Percentiles rank a stretch among this genome's conserved stretches.
Evolutionary conservation across 2,113 vertebrate genomes (phyloP).

Genomic region (Pan troglodytes): NHGRI_mPanTro3-v2.1_pri NC_072402.2:90950001-90950500

Average conservation of each 20-base stretch:
- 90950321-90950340: not conserved
- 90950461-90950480: not conserved
- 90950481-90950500: not conserved
- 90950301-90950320: not conserved
- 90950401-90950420: not conserved
- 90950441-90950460: not conserved
- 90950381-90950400: not conserved
- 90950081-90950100: not conserved
- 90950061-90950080: not conserved
- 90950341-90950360: not conserved
- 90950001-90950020: not conserved
- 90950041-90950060: not conserved
- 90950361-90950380: not conserved
- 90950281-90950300: not conserved
- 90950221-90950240: rapidly evolving
- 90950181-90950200: not conserved
- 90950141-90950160: not conserved
- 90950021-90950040: not conserved
- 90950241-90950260: not conserved
- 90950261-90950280: not conserved
- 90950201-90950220: not conserved
- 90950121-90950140: not conserved
- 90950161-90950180: not conserved
- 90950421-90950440: not conserved
- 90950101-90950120: not conserved